phyloP scores from a whole-genome alignment of 2,113 vertebrate species.

The Guaruba guarouba region DNA sequence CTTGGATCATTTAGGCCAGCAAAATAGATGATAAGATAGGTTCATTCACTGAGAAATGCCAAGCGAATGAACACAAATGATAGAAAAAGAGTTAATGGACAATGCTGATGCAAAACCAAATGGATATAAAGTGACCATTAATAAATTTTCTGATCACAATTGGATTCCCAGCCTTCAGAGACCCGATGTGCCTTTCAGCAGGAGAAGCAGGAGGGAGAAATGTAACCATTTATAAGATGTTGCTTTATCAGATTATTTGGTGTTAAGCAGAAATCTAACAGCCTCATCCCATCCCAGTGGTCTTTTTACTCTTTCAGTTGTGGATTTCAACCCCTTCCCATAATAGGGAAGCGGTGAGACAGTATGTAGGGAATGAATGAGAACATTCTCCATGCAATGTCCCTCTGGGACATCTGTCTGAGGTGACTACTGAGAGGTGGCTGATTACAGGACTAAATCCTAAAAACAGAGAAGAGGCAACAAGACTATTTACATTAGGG shows the following conservation, averaged over 20 bases:
- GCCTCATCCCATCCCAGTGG: neutral
- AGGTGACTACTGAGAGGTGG: neutral
- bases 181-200: neutral
- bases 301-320: neutral
- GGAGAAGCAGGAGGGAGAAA: neutral
- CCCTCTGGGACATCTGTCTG: neutral
- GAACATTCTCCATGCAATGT: neutral
- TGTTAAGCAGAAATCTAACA: neutral
- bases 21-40: neutral
- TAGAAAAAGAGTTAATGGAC: neutral
- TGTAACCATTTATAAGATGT: accelerated
- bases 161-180: neutral
- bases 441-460: neutral
- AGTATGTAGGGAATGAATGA: accelerated
- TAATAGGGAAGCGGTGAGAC: neutral
- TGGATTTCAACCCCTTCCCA: neutral
- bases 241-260: neutral
- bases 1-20: neutral
- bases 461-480: neutral
- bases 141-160: neutral
- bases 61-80: neutral
- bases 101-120: neutral
- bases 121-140: neutral
- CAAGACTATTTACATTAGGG: neutral
- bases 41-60: neutral